Evolutionary conservation across 2,113 vertebrate species (phyloP).

Genomic region (Alouatta palliata): DNA sequence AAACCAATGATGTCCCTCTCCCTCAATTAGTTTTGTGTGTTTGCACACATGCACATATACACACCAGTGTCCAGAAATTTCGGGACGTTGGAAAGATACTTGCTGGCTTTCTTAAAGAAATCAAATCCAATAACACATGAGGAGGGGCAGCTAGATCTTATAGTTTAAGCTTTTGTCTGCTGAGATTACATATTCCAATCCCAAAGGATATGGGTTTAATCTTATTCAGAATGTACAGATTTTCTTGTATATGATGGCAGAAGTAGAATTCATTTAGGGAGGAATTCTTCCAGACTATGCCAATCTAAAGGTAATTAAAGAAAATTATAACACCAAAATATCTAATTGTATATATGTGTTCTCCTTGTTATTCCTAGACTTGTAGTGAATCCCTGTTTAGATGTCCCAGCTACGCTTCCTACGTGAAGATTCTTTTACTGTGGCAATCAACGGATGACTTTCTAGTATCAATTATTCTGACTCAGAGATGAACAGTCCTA

Average conservation of each 20-base stretch:
- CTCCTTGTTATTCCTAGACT: neutral
- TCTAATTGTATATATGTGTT: neutral
- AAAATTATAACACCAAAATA: neutral
- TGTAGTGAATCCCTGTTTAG: neutral
- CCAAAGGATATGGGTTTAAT: neutral
- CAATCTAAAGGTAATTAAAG: neutral
- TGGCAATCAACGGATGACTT: neutral
- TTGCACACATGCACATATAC: neutral
- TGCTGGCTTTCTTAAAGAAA: neutral
- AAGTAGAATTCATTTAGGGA: neutral
- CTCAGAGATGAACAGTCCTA: neutral
- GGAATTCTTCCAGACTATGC: neutral
- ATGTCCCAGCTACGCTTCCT: neutral
- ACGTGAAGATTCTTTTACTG: neutral
- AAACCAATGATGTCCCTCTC: neutral
- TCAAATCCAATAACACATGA: neutral
- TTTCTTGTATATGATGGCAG: neutral
- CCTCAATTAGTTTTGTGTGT: neutral
- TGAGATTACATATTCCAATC: neutral
- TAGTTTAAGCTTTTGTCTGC: neutral
- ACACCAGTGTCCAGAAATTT: neutral
- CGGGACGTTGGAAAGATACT: neutral
- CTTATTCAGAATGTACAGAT: neutral
- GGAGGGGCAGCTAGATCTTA: neutral
- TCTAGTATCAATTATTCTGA: neutral